Conservation (phyloP, 2,113 vertebrate species). For the Heloderma charlesbogerti region DNA sequence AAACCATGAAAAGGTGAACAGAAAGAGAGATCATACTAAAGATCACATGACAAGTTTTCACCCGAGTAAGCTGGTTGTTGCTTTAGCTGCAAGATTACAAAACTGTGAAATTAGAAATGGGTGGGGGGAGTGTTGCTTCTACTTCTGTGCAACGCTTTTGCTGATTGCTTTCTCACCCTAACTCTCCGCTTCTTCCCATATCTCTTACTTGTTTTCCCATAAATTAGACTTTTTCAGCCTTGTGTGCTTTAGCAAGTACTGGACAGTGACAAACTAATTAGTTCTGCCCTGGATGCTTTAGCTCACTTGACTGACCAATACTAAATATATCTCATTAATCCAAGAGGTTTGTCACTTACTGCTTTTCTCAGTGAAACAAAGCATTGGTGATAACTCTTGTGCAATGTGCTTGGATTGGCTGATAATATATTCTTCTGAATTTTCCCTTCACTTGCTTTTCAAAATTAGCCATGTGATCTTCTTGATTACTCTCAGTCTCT, state of each 20-base stretch:
- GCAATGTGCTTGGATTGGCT: background rate
- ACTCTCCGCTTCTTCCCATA: background rate
- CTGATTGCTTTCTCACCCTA: background rate
- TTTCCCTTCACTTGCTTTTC: conserved; percentile 1
- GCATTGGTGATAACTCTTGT: background rate
- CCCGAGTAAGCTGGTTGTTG: background rate
- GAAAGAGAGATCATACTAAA: background rate
- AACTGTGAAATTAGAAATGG: background rate
- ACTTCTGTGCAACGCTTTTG: background rate
- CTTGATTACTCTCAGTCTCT: background rate
- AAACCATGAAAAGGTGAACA: too few relatives aligned
- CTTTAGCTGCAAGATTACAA: background rate
- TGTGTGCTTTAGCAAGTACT: background rate
- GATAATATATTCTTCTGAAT: background rate
- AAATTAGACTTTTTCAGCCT: background rate
- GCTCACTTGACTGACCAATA: background rate
- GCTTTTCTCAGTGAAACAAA: background rate
- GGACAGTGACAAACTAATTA: background rate
- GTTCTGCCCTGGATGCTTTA: background rate
- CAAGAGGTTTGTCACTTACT: background rate
- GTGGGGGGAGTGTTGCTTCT: background rate
- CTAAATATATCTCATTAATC: background rate
- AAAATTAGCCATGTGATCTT: background rate
- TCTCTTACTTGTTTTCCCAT: background rate
- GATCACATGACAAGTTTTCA: background rate